A percentile compares a stretch with the other conserved stretches of the same genome.
Evolutionary conservation across 2,888 invertebrate genomes (phyloP).

Genomic region (Argyresthia albistria): DNA sequence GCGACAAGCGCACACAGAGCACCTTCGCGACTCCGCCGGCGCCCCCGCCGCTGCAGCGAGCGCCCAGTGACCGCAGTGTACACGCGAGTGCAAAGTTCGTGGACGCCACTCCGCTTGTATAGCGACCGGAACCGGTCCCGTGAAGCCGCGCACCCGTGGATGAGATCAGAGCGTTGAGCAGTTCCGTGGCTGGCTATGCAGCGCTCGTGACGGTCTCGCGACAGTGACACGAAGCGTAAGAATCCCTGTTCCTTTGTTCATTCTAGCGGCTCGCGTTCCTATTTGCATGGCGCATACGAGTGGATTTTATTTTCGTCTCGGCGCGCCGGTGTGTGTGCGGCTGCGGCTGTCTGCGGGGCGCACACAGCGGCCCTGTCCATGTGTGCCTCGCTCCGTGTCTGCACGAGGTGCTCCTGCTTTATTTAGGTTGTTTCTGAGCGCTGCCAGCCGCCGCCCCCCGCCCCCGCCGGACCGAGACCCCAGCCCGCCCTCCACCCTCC

Average conservation of each 20-base stretch:
- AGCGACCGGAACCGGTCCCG: conserved; percentile 56
- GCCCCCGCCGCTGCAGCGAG: not conserved
- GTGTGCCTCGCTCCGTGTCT: conserved; percentile 38
- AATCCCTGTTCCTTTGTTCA: conserved; percentile 62
- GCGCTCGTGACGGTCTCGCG: conserved; percentile 66
- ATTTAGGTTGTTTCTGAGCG: conserved; percentile 20
- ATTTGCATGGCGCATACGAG: conserved; percentile 70
- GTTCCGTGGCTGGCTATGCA: conserved; percentile 64
- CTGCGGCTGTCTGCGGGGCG: conserved; percentile 28
- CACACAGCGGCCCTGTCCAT: conserved; percentile 32
- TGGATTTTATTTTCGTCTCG: conserved; percentile 71
- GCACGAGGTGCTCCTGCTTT: conserved; percentile 54
- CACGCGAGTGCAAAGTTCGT: conserved; percentile 46
- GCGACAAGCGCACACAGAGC: conserved; percentile 64
- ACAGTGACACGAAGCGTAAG: conserved; percentile 71
- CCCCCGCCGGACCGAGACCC: conserved; percentile 1
- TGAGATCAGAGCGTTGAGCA: conserved; percentile 51
- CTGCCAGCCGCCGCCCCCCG: conserved; percentile 7
- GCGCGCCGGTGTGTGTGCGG: conserved; percentile 46
- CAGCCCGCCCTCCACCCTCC: not conserved
- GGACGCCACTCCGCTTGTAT: conserved; percentile 52
- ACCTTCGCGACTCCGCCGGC: conserved; percentile 14
- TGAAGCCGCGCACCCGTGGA: conserved; percentile 28
- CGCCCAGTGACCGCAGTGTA: conserved; percentile 46
- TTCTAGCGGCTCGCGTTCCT: conserved; percentile 55